Base-by-base conservation (phyloP, 1,140 invertebrate genomes). In the Ganaspis sp. region DNA sequence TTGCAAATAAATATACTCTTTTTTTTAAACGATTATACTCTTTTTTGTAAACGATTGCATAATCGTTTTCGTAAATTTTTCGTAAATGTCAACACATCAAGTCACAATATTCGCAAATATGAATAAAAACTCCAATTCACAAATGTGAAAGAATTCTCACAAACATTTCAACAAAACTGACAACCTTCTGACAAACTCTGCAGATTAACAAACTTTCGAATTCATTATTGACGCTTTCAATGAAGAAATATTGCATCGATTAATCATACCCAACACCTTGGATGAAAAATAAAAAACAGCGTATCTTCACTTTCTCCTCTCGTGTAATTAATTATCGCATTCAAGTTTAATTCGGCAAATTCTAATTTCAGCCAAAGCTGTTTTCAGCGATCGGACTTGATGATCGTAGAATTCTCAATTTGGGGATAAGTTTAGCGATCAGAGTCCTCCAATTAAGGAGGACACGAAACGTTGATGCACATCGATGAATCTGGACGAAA, bases 401-500 rank as follows among this genome's bases (percentile, higher is more conserved):
- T 54, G 19, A 54, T 54, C 17, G 53, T 23, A 64, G 6, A 11
- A 58, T 64, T 8, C 58, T 12, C 12, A 64, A 64, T 64, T 64
- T 12, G 23, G 29, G 58, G 21, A 64, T 64, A 64, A 29, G 12
- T 29, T 64, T 64, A 11, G 58, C 23, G 58, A 75, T 70, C 72
- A 71, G 73, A 72, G 74, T 49, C 49, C 69, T 69, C 78, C 78
- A 80, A 80, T 83, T 83, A 83, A 77, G 76, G 81, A 6, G 74
- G 75, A 76, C 74, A 53, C 72, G 77, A 74, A 80, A 74, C 72
- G 64, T 69, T 76, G 74, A 69, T 75, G 76, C 54, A 73, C 73
- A 77, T 79, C 80, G 83, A 84, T 86, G 83, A 84, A 84, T 83
- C 79, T 81, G 76, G 45, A 74, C 76, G 73, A 74, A 78, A 84